phyloP scores from a whole-genome alignment of 2,888 invertebrate genomes.

The Strigamia transsilvanica region DNA sequence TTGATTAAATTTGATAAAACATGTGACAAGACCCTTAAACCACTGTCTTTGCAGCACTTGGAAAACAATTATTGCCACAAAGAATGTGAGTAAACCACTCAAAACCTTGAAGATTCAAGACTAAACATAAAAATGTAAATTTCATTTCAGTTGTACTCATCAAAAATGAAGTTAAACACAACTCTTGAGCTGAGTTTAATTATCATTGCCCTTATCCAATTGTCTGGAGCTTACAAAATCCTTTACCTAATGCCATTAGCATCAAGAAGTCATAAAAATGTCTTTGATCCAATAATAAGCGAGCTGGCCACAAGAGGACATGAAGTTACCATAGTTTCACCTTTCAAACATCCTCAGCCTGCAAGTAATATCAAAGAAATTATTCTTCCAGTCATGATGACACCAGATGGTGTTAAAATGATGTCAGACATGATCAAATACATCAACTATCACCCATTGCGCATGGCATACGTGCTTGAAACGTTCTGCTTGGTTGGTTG shows the following conservation, averaged over 20 bases:
- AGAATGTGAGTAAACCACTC: no score
- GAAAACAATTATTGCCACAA: no score
- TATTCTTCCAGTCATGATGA: not conserved
- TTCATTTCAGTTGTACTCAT: not conserved
- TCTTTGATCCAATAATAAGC: not conserved
- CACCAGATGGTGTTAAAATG: not conserved
- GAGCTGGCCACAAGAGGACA: not conserved
- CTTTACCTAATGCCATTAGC: not conserved
- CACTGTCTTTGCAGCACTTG: no score
- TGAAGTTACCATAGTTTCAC: constrained; percentile 27
- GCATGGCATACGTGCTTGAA: not conserved
- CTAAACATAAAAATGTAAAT: not conserved
- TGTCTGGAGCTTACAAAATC: not conserved
- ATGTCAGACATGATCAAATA: not conserved
- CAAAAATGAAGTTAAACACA: not conserved
- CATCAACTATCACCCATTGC: not conserved
- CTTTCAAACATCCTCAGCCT: not conserved
- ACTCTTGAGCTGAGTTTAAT: not conserved
- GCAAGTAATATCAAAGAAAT: not conserved
- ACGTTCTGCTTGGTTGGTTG: not conserved
- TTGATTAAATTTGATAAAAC: no score
- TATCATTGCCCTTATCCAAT: not conserved
- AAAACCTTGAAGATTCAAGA: no score
- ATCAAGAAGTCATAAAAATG: constrained; percentile 6
- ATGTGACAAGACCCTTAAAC: no score